A percentile compares a stretch with the other conserved stretches of the same genome.
Evolutionary conservation across 2,113 vertebrate genomes (phyloP).

Genomic region (Dasyornis broadbenti): DNA sequence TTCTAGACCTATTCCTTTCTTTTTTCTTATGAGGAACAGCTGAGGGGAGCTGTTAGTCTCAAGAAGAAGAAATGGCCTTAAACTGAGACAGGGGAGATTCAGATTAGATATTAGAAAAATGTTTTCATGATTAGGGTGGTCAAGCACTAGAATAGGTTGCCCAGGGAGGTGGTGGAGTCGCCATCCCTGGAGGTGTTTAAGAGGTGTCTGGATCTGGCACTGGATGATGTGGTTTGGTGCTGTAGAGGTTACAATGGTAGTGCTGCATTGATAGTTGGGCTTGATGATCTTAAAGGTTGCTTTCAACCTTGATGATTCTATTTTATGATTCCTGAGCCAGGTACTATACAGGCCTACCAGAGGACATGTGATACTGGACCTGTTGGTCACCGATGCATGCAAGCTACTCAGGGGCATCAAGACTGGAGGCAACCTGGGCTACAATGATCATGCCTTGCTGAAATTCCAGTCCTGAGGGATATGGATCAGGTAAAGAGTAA

Average conservation of each 20-base stretch:
- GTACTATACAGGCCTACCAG: background rate
- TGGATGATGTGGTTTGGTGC: background rate
- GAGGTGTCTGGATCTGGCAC: background rate
- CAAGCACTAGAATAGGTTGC: background rate
- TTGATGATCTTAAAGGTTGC: background rate
- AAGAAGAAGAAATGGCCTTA: background rate
- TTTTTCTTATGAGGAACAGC: background rate
- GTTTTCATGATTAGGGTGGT: background rate
- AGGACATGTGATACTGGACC: background rate
- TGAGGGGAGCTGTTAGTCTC: background rate
- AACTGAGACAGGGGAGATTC: background rate
- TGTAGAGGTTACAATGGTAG: background rate
- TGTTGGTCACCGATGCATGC: background rate
- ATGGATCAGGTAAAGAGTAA: background rate
- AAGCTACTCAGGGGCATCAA: background rate
- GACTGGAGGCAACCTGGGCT: background rate
- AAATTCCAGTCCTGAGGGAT: background rate
- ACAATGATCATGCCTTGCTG: background rate
- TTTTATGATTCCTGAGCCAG: background rate
- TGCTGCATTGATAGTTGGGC: background rate
- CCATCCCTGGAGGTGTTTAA: background rate
- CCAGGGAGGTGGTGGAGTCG: background rate
- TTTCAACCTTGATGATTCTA: background rate
- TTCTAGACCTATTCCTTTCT: too few relatives aligned
- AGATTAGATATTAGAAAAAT: background rate